Percentiles rank a stretch among this genome's conserved stretches.
These are phyloP conservation scores for Aphis gossypii DNA, from an alignment of 1,140 invertebrate genomes.

Conservation along the genomic window DNA sequence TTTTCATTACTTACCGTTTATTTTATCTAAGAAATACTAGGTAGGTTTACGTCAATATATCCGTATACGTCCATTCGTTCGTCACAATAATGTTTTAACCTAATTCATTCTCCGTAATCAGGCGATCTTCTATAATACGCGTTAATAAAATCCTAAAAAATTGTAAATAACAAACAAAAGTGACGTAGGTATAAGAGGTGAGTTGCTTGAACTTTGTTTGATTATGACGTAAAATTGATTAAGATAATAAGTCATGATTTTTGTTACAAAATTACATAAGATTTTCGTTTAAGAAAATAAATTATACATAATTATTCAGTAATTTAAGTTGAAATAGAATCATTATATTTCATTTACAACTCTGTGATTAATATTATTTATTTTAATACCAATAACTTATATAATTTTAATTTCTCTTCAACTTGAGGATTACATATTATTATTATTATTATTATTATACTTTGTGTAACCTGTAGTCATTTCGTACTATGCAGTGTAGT, in stretches of 20 bases:
- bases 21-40: slow-evolving; percentile 41
- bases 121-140: background rate
- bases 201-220: background rate
- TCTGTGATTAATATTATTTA: background rate
- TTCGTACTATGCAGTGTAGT: background rate
- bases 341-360: background rate
- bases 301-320: slow-evolving; percentile 15
- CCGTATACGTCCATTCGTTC: background rate
- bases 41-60: slow-evolving; percentile 20
- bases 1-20: background rate
- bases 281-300: background rate
- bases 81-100: background rate
- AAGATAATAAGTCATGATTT: background rate
- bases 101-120: background rate
- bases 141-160: background rate
- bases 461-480: background rate
- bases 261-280: background rate
- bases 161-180: slow-evolving; percentile 15
- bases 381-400: background rate
- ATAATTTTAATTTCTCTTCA: background rate
- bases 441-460: background rate
- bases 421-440: background rate
- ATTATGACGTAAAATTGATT: background rate
- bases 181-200: slow-evolving; percentile 16
- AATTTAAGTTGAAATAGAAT: background rate